Evolutionary conservation across 2,113 vertebrate species (phyloP).

Genomic region (Microtus ochrogaster): DNA sequence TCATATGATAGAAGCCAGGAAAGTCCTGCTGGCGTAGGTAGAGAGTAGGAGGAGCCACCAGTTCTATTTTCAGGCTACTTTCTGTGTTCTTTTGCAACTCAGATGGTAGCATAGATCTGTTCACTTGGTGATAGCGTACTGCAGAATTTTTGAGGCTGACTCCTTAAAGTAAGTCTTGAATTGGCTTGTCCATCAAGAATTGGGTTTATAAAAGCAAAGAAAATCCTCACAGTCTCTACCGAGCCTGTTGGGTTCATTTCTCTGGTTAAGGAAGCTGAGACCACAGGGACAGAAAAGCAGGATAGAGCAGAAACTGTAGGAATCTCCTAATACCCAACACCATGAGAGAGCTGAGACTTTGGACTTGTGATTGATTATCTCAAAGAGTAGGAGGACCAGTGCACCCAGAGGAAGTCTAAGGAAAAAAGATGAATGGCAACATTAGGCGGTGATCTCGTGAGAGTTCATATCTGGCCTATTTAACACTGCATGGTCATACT

Average conservation of each 20-base stretch:
- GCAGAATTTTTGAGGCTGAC: background rate
- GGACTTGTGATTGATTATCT: fast-evolving
- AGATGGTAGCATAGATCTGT: background rate
- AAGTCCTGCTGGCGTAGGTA: background rate
- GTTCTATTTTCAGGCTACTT: background rate
- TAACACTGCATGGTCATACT: background rate
- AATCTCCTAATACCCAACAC: background rate
- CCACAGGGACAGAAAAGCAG: background rate
- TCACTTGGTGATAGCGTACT: background rate
- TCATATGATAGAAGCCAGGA: background rate
- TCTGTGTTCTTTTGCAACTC: background rate
- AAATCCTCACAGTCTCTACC: background rate
- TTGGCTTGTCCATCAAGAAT: background rate
- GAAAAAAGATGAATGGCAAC: background rate
- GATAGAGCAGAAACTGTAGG: background rate
- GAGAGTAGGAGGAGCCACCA: background rate
- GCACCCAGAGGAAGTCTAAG: background rate
- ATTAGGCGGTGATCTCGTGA: background rate
- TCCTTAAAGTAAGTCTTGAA: background rate
- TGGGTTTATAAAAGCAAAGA: background rate
- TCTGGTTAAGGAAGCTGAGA: background rate
- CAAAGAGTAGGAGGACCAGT: fast-evolving
- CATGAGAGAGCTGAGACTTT: background rate
- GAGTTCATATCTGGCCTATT: background rate
- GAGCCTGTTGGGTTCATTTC: background rate